phyloP scores from a whole-genome alignment of 2,797 vertebrate species.

The Apogon talboti region DNA sequence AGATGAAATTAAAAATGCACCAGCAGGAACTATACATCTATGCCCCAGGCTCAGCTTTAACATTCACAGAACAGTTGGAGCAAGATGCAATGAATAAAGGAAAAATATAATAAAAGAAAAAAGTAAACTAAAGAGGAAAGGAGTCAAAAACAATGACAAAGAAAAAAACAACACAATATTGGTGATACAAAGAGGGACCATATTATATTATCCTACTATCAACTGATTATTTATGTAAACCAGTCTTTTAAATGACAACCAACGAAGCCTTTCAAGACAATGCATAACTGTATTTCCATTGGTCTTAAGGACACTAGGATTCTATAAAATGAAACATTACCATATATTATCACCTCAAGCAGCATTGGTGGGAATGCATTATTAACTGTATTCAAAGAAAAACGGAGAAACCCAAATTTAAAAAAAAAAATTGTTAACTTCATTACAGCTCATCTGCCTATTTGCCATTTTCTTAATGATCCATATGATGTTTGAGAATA shows the following conservation, averaged over 20 bases:
- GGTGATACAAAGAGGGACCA: slow-evolving; percentile 3
- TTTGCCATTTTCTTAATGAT: slow-evolving; percentile 4
- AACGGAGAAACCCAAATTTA: not conserved
- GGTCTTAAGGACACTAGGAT: slow-evolving; percentile 17
- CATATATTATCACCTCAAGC: slow-evolving; percentile 43
- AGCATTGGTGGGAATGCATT: slow-evolving; percentile 29
- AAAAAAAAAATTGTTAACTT: slow-evolving; percentile 18
- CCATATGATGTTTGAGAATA: not conserved
- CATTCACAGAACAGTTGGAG: slow-evolving; percentile 30
- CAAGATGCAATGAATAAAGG: slow-evolving; percentile 18
- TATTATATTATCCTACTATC: not conserved
- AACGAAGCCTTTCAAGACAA: slow-evolving; percentile 39
- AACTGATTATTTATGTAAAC: slow-evolving; percentile 7
- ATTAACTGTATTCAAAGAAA: slow-evolving; percentile 37
- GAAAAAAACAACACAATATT: not conserved
- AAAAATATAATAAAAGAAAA: not conserved
- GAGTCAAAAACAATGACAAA: not conserved
- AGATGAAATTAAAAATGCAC: slow-evolving; percentile 70
- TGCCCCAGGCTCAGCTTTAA: slow-evolving; percentile 34
- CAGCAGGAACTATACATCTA: slow-evolving; percentile 50
- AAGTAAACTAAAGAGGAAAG: not conserved
- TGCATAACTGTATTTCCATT: slow-evolving; percentile 23
- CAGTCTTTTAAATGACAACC: slow-evolving; percentile 16
- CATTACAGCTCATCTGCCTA: not conserved
- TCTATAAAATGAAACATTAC: slow-evolving; percentile 50